These are phyloP conservation scores for Australoheros facetus DNA, from an alignment of 2,797 vertebrate species.

Conservation along the genomic window DNA sequence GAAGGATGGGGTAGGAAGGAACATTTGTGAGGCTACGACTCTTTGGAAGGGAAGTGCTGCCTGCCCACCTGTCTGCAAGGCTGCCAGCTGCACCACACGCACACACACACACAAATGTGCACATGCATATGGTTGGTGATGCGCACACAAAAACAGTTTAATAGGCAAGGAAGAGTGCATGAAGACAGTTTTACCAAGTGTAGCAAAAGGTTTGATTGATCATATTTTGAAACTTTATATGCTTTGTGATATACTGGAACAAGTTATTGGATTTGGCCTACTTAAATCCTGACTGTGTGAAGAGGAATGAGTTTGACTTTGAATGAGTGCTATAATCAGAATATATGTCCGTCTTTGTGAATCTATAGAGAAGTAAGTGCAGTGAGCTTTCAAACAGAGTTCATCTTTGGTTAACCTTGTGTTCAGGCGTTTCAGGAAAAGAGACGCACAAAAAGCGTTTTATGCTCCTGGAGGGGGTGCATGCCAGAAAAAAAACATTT, in stretches of 20 bases:
- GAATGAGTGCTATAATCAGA: background rate
- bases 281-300: background rate
- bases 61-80: slow-evolving; percentile 78
- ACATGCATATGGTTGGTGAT: slow-evolving; percentile 31
- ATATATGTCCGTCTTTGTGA: too few relatives aligned
- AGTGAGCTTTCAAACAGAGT: background rate
- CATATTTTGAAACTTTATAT: background rate
- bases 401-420: background rate
- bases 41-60: slow-evolving; percentile 74
- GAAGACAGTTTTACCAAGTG: slow-evolving; percentile 27
- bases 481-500: background rate
- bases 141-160: slow-evolving; percentile 34
- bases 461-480: background rate
- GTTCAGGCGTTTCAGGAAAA: background rate
- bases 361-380: background rate
- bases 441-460: background rate
- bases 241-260: background rate
- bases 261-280: background rate
- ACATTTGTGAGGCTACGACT: slow-evolving; percentile 76
- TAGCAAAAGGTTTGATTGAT: slow-evolving; percentile 19
- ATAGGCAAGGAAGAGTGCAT: background rate
- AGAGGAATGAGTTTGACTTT: background rate
- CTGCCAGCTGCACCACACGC: slow-evolving; percentile 72
- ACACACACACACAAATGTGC: background rate
- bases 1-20: slow-evolving; percentile 40